Percentiles rank a stretch among this genome's conserved stretches.
Evolutionary conservation across 2,797 vertebrate genomes (phyloP).

Genomic region (Crocidura indochinensis): DNA sequence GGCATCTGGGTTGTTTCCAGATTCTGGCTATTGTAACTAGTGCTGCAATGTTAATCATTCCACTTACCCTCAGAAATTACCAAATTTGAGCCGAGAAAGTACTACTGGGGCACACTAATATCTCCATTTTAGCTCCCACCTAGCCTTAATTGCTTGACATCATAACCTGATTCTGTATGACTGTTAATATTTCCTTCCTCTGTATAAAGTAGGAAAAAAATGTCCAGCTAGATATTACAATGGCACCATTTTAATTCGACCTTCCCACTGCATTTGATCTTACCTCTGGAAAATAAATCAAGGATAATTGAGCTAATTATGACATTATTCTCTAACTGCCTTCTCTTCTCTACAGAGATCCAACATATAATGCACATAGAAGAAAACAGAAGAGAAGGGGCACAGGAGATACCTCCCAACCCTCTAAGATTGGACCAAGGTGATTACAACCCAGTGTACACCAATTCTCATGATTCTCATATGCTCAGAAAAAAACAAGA

Average conservation of each 20-base stretch:
- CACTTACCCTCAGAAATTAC: not conserved
- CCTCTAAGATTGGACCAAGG: constrained; percentile 68
- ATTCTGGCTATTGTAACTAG: no score
- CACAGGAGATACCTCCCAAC: not conserved
- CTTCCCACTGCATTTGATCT: not conserved
- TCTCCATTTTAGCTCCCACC: not conserved
- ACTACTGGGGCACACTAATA: not conserved
- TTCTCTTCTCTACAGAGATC: not conserved
- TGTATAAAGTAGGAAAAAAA: not conserved
- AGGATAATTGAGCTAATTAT: not conserved
- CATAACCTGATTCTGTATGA: not conserved
- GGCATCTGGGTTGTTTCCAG: no score
- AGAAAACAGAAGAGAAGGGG: not conserved
- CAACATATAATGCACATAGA: fast-evolving
- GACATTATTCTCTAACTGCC: constrained; percentile 2
- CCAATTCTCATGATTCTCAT: not conserved
- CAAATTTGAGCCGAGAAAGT: constrained; percentile 6
- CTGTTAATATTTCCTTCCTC: not conserved
- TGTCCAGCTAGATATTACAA: not conserved
- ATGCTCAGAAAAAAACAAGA: not conserved
- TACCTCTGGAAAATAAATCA: constrained; percentile 1
- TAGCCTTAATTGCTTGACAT: not conserved
- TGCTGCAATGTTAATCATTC: constrained; percentile 39
- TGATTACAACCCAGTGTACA: not conserved
- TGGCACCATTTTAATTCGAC: not conserved